Conservation (phyloP, 1,140 invertebrate species). For the Aphelinus atriplicis region DNA sequence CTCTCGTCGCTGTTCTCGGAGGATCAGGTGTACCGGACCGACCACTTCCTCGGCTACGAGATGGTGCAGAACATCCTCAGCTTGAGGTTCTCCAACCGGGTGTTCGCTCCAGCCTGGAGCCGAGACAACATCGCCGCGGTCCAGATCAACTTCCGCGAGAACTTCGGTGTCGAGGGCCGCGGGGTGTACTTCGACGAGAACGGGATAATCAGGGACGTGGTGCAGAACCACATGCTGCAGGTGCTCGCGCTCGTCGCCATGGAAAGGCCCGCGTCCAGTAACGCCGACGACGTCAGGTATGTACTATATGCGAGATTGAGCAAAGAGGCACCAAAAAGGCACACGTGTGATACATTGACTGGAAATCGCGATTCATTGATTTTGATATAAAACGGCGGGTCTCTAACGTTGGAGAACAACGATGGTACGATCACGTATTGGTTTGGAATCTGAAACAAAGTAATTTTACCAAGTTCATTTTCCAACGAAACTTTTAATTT, state of each 20-base stretch:
- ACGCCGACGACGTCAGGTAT: slow-evolving; percentile 96
- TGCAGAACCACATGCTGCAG: slow-evolving; percentile 99
- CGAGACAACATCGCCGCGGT: slow-evolving; percentile 94
- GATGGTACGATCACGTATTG: too few relatives aligned
- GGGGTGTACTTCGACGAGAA: slow-evolving; percentile 99
- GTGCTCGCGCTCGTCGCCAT: slow-evolving; percentile 97
- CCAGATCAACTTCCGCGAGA: slow-evolving; percentile 97
- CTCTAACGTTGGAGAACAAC: too few relatives aligned
- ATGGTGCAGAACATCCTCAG: slow-evolving; percentile 99
- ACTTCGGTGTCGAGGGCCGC: slow-evolving; percentile 97
- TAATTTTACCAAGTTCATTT: too few relatives aligned
- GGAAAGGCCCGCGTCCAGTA: slow-evolving; percentile 94
- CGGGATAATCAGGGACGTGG: slow-evolving; percentile 97
- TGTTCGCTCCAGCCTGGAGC: slow-evolving; percentile 91
- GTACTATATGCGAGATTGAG: background rate
- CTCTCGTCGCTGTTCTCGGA: slow-evolving; percentile 89
- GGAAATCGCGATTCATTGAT: too few relatives aligned
- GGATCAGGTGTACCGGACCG: slow-evolving; percentile 96
- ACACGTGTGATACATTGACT: too few relatives aligned
- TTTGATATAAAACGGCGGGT: too few relatives aligned
- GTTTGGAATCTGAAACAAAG: too few relatives aligned
- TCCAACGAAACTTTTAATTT: too few relatives aligned
- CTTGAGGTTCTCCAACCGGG: slow-evolving; percentile 86
- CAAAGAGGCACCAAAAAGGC: background rate
- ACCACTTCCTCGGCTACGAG: slow-evolving; percentile 99